Base-by-base conservation (phyloP, 2,113 vertebrate species). In the Tetraodon nigroviridis region DNA sequence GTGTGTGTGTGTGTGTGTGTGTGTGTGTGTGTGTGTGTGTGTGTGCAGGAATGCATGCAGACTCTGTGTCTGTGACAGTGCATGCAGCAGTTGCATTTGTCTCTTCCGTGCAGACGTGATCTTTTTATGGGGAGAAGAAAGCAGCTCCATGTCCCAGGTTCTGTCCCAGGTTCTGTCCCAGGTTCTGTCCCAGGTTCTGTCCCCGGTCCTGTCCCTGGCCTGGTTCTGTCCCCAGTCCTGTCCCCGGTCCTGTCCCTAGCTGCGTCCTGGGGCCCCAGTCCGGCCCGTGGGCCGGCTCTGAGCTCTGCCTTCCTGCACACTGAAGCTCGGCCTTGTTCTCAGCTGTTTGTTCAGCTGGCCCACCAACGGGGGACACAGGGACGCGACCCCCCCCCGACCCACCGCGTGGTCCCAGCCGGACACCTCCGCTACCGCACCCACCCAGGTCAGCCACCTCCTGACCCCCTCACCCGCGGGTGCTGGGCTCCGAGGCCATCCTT, bases 301-400 rank as follows among this genome's bases (percentile, higher is more conserved):
- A 61, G 56, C 70, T 66, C 57, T 69, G 61, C 78, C 72, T 81
- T 69, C 83, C 82, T 69, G 54, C 64, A 60, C 3, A 16, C 70
- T 84, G 82, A 87, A 86, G 79, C 79, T 69, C 7, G 24, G 81
- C 82, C 86, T 90, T 88, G 85, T 88, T 89, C 73, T 70, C 55
- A 60, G 72, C 79, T 91, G 84, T 90, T 90, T 88, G 83, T 89
- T 88, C 90, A 92, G 90, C 90, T 91, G 90, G 78, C 76, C 75
- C 74, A 76, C 84, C 86, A 82, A 76, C 66, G 21, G 80, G 80
- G 87, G 87, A 78, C 84, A 68, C 71, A 51, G 79, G 72, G 74
- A 70, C 83, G 72, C 69, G 77, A 65, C 4, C 49, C 62, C 62
- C 51, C 55, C 40, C 46, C 50, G 1, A 16, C 50, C 5, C 24